These are phyloP conservation scores for Parthenolecanium corni DNA, from an alignment of 2,888 invertebrate species.

Conservation along the genomic window DNA sequence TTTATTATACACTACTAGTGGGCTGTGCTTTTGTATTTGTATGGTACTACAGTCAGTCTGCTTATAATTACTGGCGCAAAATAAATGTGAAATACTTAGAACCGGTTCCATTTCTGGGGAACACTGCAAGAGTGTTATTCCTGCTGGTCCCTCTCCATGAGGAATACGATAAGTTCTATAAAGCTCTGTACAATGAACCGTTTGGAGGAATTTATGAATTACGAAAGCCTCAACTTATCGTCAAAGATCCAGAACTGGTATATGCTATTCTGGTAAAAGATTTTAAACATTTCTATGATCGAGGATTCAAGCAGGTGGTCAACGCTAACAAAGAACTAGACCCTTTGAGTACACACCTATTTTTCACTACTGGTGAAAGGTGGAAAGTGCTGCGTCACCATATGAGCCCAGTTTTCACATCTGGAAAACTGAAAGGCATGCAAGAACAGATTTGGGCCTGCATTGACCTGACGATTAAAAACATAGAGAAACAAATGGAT, in stretches of 20 bases:
- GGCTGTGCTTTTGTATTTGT: background rate
- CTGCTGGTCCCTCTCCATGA: background rate
- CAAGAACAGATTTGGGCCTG: slow-evolving; percentile 28
- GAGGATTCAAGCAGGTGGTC: slow-evolving; percentile 20
- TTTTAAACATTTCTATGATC: slow-evolving; percentile 31
- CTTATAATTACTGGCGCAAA: slow-evolving; percentile 40
- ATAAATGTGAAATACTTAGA: slow-evolving; percentile 38
- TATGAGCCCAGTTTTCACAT: slow-evolving; percentile 40
- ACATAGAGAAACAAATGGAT: background rate
- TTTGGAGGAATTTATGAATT: slow-evolving; percentile 27
- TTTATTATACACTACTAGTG: background rate
- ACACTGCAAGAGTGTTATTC: slow-evolving; percentile 30
- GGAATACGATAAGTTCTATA: slow-evolving; percentile 7
- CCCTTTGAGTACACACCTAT: slow-evolving; percentile 31
- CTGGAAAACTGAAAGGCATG: slow-evolving; percentile 38
- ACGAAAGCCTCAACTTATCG: slow-evolving; percentile 23
- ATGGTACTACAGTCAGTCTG: slow-evolving; percentile 34
- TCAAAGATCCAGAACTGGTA: slow-evolving; percentile 29
- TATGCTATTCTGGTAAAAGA: slow-evolving; percentile 31
- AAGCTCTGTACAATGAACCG: slow-evolving; percentile 32
- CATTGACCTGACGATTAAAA: slow-evolving; percentile 12
- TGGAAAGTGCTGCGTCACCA: slow-evolving; percentile 39
- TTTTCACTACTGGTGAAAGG: slow-evolving; percentile 34
- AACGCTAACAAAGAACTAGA: slow-evolving; percentile 28
- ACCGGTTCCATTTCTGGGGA: slow-evolving; percentile 40